Base-by-base conservation (phyloP, 1,140 invertebrate genomes). In the Lethocerus indicus region DNA sequence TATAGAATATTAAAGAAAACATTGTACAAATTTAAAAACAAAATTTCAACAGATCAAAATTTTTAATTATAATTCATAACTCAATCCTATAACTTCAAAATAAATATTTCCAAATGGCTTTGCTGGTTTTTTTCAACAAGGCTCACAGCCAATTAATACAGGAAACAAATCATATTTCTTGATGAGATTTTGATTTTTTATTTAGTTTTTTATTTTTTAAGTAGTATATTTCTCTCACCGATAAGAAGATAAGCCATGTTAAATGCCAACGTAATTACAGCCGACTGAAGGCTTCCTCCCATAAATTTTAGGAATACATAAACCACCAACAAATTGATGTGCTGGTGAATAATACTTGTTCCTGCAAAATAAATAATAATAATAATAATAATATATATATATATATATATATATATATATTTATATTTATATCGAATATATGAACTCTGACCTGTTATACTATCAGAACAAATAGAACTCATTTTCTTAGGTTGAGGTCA, bases 201-300 rank as follows among this genome's bases (percentile, higher is more conserved):
- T n/a, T n/a, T n/a, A n/a, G n/a, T n/a, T n/a, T 47, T 43, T 29
- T 6, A 24, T 9, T 32, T 9, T 32, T 32, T 32, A 32, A 32
- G 9, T 32, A 32, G 9, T 9, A 32, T 32, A 32, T 9, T 16
- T 40, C 18, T 50, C 57, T 60, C 61, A 71, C 69, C 68, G 48
- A 65, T 58, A 29, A 87, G 58, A 9, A 90, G 64, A 59, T 94
- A 91, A 2, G 53, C 56, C 79, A 90, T 82, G 57, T 85, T 84
- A 63, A 89, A 87, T n/a, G 79, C 39, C 59, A 91, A 86, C 12
- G 77, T 76, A 7, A 81, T 54, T 6, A 71, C 64, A 9, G 83
- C 74, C n/a, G 73, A 70, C 42, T 72, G 61, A 9, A 66, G 64
- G 2, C 76, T 71, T 14, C 76, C 76, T 12, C 79, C 71, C 14